A percentile compares a stretch with the other conserved stretches of the same genome.
These are phyloP conservation scores for Amia ocellicauda DNA, from an alignment of 2,113 vertebrate species.

Conservation along the genomic window DNA sequence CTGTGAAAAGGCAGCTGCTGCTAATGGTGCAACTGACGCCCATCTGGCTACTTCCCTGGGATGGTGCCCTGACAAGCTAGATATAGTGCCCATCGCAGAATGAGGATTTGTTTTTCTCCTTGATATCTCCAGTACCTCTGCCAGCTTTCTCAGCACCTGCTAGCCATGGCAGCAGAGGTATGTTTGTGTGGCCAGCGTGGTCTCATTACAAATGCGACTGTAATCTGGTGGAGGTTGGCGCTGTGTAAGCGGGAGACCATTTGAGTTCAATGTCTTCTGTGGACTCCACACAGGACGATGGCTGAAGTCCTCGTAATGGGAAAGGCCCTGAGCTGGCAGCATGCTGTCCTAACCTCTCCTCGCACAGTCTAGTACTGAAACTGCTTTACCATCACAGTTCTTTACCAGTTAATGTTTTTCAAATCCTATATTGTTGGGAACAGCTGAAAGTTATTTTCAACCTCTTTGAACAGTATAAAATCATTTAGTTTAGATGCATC, in stretches of 20 bases:
- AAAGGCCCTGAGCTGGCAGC: too few species aligned
- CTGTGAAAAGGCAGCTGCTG: constrained; percentile 18
- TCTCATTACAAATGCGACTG: neutral
- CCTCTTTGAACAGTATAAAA: too few species aligned
- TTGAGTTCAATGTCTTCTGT: neutral
- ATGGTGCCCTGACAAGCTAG: constrained; percentile 1
- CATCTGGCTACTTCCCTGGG: constrained; percentile 8
- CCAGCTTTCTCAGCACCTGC: constrained; percentile 23
- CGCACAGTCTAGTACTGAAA: too few species aligned
- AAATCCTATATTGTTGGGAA: too few species aligned
- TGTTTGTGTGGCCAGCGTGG: neutral
- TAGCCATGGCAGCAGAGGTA: constrained; percentile 2
- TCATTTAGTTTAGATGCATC: too few species aligned
- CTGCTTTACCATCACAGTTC: too few species aligned
- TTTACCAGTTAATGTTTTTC: too few species aligned
- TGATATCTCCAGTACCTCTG: constrained; percentile 6
- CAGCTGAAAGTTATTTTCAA: too few species aligned
- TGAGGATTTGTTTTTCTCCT: constrained; percentile 11
- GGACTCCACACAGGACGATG: neutral
- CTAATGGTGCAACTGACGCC: neutral
- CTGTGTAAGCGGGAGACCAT: neutral
- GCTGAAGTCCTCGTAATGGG: neutral
- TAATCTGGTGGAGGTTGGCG: too few species aligned
- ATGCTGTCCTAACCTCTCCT: too few species aligned
- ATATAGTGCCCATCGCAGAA: neutral